These are phyloP conservation scores for Tolmerus cingulatus DNA, from an alignment of 2,888 invertebrate genomes.

Conservation along the genomic window DNA sequence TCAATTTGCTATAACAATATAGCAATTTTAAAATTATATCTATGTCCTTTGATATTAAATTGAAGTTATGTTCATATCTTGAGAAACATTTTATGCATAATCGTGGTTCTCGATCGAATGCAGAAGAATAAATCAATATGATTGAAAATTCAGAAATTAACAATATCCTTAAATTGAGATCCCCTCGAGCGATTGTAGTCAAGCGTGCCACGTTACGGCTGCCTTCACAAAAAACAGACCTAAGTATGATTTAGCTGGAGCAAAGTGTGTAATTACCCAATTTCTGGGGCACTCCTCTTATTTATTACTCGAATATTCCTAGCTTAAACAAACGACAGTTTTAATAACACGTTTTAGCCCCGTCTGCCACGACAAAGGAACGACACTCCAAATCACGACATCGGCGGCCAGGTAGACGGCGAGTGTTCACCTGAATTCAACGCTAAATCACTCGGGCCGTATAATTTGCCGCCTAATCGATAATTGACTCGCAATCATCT, in stretches of 20 bases:
- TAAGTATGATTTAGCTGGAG: not conserved
- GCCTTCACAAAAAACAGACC: not conserved
- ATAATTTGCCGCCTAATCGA: constrained; percentile 7
- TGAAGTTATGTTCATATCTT: too few relatives aligned
- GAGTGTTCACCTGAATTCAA: constrained; percentile 3
- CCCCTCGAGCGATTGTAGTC: not conserved
- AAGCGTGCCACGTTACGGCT: not conserved
- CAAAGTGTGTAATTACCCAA: not conserved
- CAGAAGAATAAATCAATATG: not conserved
- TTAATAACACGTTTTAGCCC: not conserved
- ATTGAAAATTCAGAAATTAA: not conserved
- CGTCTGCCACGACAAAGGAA: not conserved
- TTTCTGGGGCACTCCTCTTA: not conserved
- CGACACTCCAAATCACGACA: not conserved
- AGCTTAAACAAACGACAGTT: not conserved
- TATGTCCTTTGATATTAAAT: too few relatives aligned
- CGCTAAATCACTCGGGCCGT: not conserved
- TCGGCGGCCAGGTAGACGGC: not conserved
- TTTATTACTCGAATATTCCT: not conserved
- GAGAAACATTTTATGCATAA: too few relatives aligned
- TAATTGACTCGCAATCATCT: constrained; percentile 19
- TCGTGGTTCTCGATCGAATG: too few relatives aligned
- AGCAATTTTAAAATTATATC: too few relatives aligned
- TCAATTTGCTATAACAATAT: too few relatives aligned
- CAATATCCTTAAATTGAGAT: not conserved